Evolutionary conservation across 1,140 invertebrate species (phyloP).

Genomic region (Platyscapa corneri): DNA sequence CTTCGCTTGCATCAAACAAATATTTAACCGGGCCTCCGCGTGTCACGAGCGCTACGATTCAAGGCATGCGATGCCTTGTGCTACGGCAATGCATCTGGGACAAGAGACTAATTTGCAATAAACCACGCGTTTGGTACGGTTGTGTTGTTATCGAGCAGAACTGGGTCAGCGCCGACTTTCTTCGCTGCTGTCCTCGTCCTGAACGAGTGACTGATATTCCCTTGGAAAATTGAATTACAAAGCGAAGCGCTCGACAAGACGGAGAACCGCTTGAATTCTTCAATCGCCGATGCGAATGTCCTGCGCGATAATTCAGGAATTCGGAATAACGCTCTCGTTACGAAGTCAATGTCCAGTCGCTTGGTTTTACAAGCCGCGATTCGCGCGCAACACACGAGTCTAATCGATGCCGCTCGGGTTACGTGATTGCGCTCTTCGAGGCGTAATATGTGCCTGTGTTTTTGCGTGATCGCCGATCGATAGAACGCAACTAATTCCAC

Average conservation of each 20-base stretch:
- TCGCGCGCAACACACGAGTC: too few relatives aligned
- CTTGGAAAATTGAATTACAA: background rate
- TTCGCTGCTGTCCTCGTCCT: background rate
- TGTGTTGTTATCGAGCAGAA: background rate
- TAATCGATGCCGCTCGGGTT: too few relatives aligned
- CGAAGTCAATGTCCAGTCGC: too few relatives aligned
- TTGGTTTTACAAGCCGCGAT: too few relatives aligned
- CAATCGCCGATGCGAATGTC: too few relatives aligned
- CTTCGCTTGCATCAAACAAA: background rate
- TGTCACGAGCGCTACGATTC: background rate
- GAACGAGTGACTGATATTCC: background rate
- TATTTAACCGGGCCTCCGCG: conserved; percentile 2
- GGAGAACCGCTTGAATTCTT: background rate
- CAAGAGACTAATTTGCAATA: background rate
- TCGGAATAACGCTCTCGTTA: too few relatives aligned
- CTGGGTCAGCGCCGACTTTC: background rate
- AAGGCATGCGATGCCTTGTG: background rate
- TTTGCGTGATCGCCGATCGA: too few relatives aligned
- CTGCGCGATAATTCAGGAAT: too few relatives aligned
- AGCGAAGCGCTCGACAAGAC: background rate
- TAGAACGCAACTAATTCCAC: background rate
- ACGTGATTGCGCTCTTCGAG: too few relatives aligned
- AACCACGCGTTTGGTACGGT: background rate
- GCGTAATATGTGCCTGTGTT: too few relatives aligned
- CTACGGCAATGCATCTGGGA: background rate